Conservation (phyloP, 2,888 invertebrate genomes). For the Catocala fraxini region DNA sequence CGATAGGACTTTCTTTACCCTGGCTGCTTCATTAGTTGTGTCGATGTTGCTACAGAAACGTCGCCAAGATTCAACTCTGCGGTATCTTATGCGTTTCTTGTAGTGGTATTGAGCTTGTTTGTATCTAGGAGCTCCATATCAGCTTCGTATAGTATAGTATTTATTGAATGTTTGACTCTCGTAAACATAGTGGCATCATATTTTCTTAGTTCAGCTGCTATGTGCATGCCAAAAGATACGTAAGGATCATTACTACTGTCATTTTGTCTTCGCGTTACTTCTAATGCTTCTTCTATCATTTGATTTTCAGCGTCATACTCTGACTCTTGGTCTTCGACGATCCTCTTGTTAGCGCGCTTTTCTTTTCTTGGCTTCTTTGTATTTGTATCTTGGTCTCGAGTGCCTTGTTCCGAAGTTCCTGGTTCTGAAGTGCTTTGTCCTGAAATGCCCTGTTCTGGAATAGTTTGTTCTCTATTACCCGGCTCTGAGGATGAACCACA, state of each 20-base stretch:
- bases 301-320: slow-evolving; percentile 28
- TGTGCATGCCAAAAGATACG: slow-evolving; percentile 35
- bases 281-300: slow-evolving; percentile 37
- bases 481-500: slow-evolving; percentile 30
- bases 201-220: slow-evolving; percentile 37
- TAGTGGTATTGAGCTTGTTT: too few species aligned
- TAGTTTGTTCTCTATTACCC: slow-evolving; percentile 24
- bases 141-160: slow-evolving; percentile 33
- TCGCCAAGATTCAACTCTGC: too few species aligned
- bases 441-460: slow-evolving; percentile 23
- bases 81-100: too few species aligned
- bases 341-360: slow-evolving; percentile 26
- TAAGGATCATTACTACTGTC: slow-evolving; percentile 32
- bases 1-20: too few species aligned
- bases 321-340: slow-evolving; percentile 18
- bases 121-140: too few species aligned
- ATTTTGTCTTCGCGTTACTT: slow-evolving; percentile 36
- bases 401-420: slow-evolving; percentile 28
- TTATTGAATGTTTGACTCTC: slow-evolving; percentile 35
- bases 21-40: too few species aligned
- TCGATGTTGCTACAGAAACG: too few species aligned
- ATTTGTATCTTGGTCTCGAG: slow-evolving; percentile 29
- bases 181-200: slow-evolving; percentile 29
- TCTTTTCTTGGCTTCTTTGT: slow-evolving; percentile 29
- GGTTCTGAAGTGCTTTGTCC: slow-evolving; percentile 25